A percentile compares a stretch with the other conserved stretches of the same genome.
These are phyloP conservation scores for Drosophila paucipuncta DNA, from an alignment of 2,888 invertebrate species.

Conservation along the genomic window DNA sequence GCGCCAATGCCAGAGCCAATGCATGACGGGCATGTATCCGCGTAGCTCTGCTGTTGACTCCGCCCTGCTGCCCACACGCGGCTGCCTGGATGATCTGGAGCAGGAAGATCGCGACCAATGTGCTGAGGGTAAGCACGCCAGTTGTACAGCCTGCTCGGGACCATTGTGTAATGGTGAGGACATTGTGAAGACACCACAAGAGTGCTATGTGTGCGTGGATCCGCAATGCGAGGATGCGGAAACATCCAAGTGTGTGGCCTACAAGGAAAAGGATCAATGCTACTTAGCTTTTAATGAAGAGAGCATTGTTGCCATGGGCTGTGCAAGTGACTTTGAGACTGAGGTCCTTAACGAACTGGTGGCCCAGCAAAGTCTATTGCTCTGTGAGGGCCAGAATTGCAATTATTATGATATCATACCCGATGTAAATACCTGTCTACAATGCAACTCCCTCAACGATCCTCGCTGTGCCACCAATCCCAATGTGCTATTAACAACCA, in stretches of 20 bases:
- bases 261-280: conserved; percentile 76
- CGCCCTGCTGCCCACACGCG: conserved; percentile 73
- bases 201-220: conserved; percentile 72
- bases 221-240: conserved; percentile 56
- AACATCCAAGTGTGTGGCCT: conserved; percentile 60
- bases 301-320: conserved; percentile 74
- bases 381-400: conserved; percentile 78
- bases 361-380: conserved; percentile 62
- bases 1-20: conserved; percentile 75
- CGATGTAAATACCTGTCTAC: conserved; percentile 63
- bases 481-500: conserved; percentile 60
- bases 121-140: conserved; percentile 43
- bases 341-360: conserved; percentile 65
- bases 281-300: conserved; percentile 66
- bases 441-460: conserved; percentile 74
- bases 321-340: conserved; percentile 78
- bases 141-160: conserved; percentile 70
- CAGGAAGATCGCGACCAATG: conserved; percentile 70
- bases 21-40: conserved; percentile 81
- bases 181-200: conserved; percentile 64
- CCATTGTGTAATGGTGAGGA: conserved; percentile 68
- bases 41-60: conserved; percentile 69
- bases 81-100: conserved; percentile 81
- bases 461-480: conserved; percentile 81
- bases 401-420: conserved; percentile 60